phyloP scores from a whole-genome alignment of 1,140 invertebrate genomes.

The Spodoptera litura region DNA sequence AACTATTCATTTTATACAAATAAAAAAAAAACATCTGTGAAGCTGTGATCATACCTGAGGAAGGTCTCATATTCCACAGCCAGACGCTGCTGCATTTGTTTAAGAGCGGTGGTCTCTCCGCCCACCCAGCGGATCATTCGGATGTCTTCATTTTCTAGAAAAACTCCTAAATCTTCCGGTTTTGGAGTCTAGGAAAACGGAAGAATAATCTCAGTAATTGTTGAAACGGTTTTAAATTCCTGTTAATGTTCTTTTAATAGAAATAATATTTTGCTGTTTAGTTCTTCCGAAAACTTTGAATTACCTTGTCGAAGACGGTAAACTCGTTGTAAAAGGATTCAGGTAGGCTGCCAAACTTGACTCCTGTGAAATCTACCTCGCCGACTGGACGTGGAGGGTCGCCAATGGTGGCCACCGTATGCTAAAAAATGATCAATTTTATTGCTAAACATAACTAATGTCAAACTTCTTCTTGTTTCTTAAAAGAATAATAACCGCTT shows the following conservation, averaged over 20 bases:
- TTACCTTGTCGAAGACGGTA: constrained; percentile 81
- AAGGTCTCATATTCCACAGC: constrained; percentile 88
- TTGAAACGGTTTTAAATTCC: background rate
- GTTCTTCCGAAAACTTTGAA: too few relatives aligned
- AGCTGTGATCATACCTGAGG: constrained; percentile 64
- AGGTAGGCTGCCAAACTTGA: constrained; percentile 84
- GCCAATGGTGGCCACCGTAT: constrained; percentile 88
- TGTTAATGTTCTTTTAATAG: too few relatives aligned
- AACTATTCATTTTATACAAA: too few relatives aligned
- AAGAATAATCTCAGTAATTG: too few relatives aligned
- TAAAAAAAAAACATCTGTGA: too few relatives aligned
- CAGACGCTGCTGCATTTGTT: constrained; percentile 85
- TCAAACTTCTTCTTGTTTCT: too few relatives aligned
- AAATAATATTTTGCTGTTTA: too few relatives aligned
- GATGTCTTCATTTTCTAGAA: constrained; percentile 80
- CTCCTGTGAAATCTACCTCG: constrained; percentile 84
- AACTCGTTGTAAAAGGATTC: constrained; percentile 79
- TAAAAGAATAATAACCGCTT: too few relatives aligned
- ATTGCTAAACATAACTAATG: too few relatives aligned
- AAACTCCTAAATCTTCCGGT: constrained; percentile 88
- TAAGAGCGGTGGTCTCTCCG: constrained; percentile 89
- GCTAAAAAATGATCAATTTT: constrained; percentile 70
- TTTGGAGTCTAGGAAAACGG: constrained; percentile 76
- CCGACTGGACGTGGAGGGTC: constrained; percentile 87
- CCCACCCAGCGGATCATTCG: constrained; percentile 87